phyloP scores from a whole-genome alignment of 2,113 vertebrate species.

The Chloebia gouldiae region DNA sequence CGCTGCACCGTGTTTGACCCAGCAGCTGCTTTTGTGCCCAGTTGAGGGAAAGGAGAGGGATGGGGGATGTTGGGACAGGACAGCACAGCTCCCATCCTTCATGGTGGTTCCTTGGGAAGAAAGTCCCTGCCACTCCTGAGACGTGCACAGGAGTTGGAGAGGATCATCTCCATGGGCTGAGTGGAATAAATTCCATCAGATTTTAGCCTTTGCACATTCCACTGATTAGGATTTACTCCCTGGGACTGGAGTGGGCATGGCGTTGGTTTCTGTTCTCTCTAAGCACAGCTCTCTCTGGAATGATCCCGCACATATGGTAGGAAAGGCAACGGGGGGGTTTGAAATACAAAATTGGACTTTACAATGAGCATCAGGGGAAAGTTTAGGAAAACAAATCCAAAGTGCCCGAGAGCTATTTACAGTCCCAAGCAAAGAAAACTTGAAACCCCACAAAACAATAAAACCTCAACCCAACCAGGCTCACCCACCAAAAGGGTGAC shows the following conservation, averaged over 20 bases:
- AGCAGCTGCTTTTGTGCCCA: not conserved
- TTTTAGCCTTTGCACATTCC: not conserved
- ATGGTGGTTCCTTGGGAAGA: rapidly evolving
- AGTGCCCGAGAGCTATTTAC: not conserved
- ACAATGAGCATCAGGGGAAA: not conserved
- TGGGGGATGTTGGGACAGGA: not conserved
- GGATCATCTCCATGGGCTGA: not conserved
- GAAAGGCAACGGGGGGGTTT: not conserved
- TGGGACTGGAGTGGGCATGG: not conserved
- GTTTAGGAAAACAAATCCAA: not conserved
- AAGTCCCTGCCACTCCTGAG: not conserved
- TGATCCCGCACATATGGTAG: not conserved
- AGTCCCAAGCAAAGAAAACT: not conserved
- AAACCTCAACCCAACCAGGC: not conserved
- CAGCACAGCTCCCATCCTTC: not conserved
- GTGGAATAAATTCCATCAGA: not conserved
- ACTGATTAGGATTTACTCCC: not conserved
- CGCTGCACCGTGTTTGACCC: rapidly evolving
- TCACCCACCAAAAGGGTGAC: not conserved
- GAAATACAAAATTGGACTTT: not conserved
- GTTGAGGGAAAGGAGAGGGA: not conserved
- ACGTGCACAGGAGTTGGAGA: rapidly evolving
- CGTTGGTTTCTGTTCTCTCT: not conserved
- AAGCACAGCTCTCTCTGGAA: not conserved
- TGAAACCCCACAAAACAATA: not conserved